These are phyloP conservation scores for Plebejus anna DNA, from an alignment of 2,888 invertebrate species.

Conservation along the genomic window DNA sequence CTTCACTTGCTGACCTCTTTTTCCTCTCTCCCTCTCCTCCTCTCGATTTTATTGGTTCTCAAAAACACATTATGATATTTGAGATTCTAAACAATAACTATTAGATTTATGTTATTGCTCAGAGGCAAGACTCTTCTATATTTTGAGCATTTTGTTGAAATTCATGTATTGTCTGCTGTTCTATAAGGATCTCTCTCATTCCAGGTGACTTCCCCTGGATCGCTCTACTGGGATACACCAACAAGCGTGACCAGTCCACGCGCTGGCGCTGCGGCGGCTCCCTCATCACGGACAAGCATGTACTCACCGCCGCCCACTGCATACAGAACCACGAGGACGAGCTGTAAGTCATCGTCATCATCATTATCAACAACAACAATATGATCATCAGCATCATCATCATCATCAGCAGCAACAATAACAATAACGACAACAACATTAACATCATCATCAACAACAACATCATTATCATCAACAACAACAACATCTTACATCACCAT, in stretches of 20 bases:
- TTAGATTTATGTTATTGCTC: too few species aligned
- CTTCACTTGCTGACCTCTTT: too few species aligned
- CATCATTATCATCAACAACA: too few species aligned
- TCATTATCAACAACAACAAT: background rate
- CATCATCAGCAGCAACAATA: too few species aligned
- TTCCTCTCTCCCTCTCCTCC: too few species aligned
- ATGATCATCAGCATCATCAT: background rate
- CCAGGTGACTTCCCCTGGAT: slow-evolving; percentile 90
- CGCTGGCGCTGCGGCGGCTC: slow-evolving; percentile 72
- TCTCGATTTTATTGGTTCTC: too few species aligned
- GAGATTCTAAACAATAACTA: too few species aligned
- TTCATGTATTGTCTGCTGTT: background rate
- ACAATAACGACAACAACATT: too few species aligned
- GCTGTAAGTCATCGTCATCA: slow-evolving; percentile 33
- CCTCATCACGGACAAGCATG: slow-evolving; percentile 81
- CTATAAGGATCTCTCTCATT: slow-evolving; percentile 6
- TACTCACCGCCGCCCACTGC: slow-evolving; percentile 88
- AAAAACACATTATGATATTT: too few species aligned
- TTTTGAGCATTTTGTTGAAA: too few species aligned
- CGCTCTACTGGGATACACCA: slow-evolving; percentile 33
- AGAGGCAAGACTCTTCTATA: too few species aligned
- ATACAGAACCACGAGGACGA: slow-evolving; percentile 59
- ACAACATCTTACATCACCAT: background rate
- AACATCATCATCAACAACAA: too few species aligned
- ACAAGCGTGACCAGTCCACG: slow-evolving; percentile 31